Percentiles rank a stretch among this genome's conserved stretches.
Conservation (phyloP, 37 sponge, comb jelly and placozoan genomes). For the Theonella swinhoei region DNA sequence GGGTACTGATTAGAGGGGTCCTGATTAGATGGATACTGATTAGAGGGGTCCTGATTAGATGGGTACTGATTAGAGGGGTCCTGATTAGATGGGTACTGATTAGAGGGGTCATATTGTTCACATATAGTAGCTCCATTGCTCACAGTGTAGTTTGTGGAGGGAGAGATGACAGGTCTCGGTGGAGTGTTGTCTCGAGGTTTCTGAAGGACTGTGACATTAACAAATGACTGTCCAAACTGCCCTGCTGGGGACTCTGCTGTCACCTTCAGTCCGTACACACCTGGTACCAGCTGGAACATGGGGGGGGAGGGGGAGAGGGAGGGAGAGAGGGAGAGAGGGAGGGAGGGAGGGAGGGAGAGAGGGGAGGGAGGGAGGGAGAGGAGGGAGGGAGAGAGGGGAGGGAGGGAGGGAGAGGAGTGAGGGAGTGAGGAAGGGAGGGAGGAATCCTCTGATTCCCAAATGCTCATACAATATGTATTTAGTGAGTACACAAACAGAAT, state of each 20-base stretch:
- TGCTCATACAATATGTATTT: neutral
- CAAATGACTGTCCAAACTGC: conserved; percentile 14
- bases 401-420: neutral
- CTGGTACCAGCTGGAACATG: conserved; percentile 39
- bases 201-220: conserved; percentile 51
- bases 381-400: neutral
- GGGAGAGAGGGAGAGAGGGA: neutral
- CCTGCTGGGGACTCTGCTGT: neutral
- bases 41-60: too few species aligned
- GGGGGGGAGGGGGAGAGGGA: neutral
- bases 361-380: neutral
- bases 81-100: too few species aligned
- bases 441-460: neutral
- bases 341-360: neutral
- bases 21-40: too few species aligned
- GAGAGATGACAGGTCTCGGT: conserved; percentile 25
- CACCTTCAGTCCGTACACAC: conserved; percentile 50
- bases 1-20: too few species aligned
- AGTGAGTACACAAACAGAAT: neutral
- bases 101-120: too few species aligned
- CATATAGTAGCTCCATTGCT: neutral
- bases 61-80: too few species aligned
- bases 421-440: neutral
- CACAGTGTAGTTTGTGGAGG: neutral
- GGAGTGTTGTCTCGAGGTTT: conserved; percentile 3